Base-by-base conservation (phyloP, 2,888 invertebrate species). In the Carterocephalus palaemon region DNA sequence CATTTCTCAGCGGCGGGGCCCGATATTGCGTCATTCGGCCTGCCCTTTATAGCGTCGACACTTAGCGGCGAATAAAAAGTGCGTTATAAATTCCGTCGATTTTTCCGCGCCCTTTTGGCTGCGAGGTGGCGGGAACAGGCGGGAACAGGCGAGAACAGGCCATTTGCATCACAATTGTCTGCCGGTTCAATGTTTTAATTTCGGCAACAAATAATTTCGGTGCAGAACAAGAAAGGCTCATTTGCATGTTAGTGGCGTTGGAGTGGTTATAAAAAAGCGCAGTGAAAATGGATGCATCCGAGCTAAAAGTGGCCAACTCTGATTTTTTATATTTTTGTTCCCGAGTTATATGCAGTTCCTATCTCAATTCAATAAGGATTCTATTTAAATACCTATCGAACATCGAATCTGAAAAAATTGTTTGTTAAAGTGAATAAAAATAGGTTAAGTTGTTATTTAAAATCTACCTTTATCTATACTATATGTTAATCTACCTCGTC, bases 151-250 rank as follows among this genome's bases (percentile, higher is more conserved):
- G n/a, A n/a, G n/a, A n/a, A n/a, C n/a, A 59, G 56, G 51, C 46
- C 52, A 68, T 73, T 84, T 79, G 75, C 84, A 84, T 83, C 59
- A 83, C 82, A 83, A 84, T 82, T 66, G 79, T 73, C 73, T 72
- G 68, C 65, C 63, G 60, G 63, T 70, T 70, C 68, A 70, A 67
- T 74, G 73, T 75, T 83, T 83, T 82, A 83, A 83, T 83, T 83
- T 77, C 64, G 67, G 67, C 77, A 69, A 79, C 81, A 82, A 82
- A 82, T 79, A 81, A 77, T 74, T 75, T 78, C 75, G 78, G 74
- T 75, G 77, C 72, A 66, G 68, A 64, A 66, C 75, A 75, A 75
- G 75, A 70, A 72, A 65, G 65, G 49, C 49, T 50, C 55, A 78
- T 82, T 82, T 79, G 79, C 79, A 82, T 78, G 68, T 67, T 70